Base-by-base conservation (phyloP, 2,888 invertebrate genomes). In the Colletes collaris region DNA sequence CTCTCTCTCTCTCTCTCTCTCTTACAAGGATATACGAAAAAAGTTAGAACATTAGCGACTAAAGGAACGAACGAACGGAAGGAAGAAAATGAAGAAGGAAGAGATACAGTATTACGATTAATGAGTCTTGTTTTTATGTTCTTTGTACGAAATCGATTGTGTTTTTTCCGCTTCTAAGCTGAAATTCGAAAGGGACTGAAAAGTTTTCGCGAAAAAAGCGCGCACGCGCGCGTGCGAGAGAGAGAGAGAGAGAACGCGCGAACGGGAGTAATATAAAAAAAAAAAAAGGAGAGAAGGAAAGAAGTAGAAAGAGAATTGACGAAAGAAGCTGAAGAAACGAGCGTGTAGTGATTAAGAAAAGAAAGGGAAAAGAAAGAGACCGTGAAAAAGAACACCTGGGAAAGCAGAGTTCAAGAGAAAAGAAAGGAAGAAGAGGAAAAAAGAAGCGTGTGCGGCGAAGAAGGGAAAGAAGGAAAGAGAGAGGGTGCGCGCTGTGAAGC, bases 111-210 rank as follows among this genome's bases (percentile, higher is more conserved):
- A 56, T 62, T 50, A 55, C 19, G 11, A 77, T 67, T 58, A 62
- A 75, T 56, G 49, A 50, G 68, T 62, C 44, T 35, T 52, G 62
- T 53, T 58, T 63, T 52, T 27, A 56, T 56, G 68, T 37, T 63
- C 58, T 77, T 63, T 46, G 46, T 67, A 35, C 56, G 53, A 63
- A 65, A 67, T 77, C 52, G 37, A 77, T 77, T 63, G 68, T 50
- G 68, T 83, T 74, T 85, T 74, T 85, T 64, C 85, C 50, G 58
- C 53, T 55, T 65, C 46, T 76, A 67, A 16, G 70, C 40, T 72
- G 62, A 58, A 35, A 75, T 50, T 60, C 59, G 49, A 83, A 76
- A 58, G 58, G 27, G 59, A 69, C 52, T 70, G 69, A 68, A 44
- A 55, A 50, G 50, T 64, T 69, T 81, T 68, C 58, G 58, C 70